Base-by-base conservation (phyloP, 2,888 invertebrate genomes). In the Bombylius major region DNA sequence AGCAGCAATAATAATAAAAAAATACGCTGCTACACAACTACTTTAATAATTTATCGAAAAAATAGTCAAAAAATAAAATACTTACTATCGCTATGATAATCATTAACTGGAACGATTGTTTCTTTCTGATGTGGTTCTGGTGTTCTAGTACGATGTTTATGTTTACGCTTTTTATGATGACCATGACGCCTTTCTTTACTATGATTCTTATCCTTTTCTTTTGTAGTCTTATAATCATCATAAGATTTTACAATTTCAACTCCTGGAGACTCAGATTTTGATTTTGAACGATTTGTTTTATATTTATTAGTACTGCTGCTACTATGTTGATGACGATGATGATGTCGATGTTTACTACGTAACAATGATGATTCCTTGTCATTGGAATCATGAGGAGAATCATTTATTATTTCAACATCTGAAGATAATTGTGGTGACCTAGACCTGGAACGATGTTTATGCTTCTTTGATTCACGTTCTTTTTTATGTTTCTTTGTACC, bases 81-180 rank as follows among this genome's bases (percentile, higher is more conserved):
- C 72, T 72, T 69, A 74, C 74, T 75, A 44, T 75, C 74, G n/a
- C 72, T 71, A 58, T 74, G 70, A 51, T 70, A 69, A 52, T 70
- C 71, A 57, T 71, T 67, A 23, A 70, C 56, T 0, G 70, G 67
- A 23, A 54, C 39, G 44, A 13, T 51, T 42, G 5, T 32, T 36
- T 5, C 23, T 23, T 23, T 23, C 23, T 23, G 23, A 23, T 23
- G 23, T 23, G 23, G 23, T 23, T 47, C 47, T 42, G 39, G 47
- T 11, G 47, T 54, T 39, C 51, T 48, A 42, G 62, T 64, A 47
- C 59, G 62, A 23, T 65, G 65, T 47, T 65, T 65, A n/a, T 63
- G 64, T 47, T 66, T 66, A 45, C 65, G 51, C 42, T 51, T 48
- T 33, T 32, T 51, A 11, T 55, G 51, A 45, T 51, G 50, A 14